phyloP scores from a whole-genome alignment of 92 coral and sea anemone species.

The Desmophyllum pertusum region DNA sequence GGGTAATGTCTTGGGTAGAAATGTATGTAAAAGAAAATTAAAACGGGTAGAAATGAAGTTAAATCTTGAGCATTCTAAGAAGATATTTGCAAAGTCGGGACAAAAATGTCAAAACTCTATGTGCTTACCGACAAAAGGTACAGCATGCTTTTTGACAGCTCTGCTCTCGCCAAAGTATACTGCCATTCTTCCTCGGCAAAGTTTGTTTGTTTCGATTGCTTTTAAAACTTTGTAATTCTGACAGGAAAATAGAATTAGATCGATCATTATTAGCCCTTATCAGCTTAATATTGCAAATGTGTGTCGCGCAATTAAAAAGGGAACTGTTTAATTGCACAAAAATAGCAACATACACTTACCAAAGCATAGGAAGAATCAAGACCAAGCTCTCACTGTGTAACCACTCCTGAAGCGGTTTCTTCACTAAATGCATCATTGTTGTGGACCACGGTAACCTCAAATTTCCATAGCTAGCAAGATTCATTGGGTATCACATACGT shows the following conservation, averaged over 20 bases:
- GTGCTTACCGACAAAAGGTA: slow-evolving; percentile 18
- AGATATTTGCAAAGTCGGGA: neutral
- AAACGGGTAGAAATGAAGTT: neutral
- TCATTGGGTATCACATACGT: too few species aligned
- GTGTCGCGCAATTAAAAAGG: neutral
- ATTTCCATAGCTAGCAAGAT: slow-evolving; percentile 20
- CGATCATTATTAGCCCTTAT: neutral
- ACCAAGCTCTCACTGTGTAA: slow-evolving; percentile 38
- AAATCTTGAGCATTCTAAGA: neutral
- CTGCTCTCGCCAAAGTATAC: neutral
- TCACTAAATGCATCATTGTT: slow-evolving; percentile 9
- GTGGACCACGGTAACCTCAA: slow-evolving; percentile 1
- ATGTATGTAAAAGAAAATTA: neutral
- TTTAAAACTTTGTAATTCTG: neutral
- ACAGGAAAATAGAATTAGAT: neutral
- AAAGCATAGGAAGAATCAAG: neutral
- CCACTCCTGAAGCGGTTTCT: slow-evolving; percentile 28
- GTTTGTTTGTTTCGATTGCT: neutral
- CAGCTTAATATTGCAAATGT: neutral
- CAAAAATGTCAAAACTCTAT: neutral
- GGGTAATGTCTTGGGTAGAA: neutral
- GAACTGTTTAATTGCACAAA: neutral
- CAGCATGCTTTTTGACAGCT: neutral
- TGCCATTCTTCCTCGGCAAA: neutral
- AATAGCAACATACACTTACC: slow-evolving; percentile 1